phyloP scores from a whole-genome alignment of 2,797 vertebrate species.

The Urophycis tenuis region DNA sequence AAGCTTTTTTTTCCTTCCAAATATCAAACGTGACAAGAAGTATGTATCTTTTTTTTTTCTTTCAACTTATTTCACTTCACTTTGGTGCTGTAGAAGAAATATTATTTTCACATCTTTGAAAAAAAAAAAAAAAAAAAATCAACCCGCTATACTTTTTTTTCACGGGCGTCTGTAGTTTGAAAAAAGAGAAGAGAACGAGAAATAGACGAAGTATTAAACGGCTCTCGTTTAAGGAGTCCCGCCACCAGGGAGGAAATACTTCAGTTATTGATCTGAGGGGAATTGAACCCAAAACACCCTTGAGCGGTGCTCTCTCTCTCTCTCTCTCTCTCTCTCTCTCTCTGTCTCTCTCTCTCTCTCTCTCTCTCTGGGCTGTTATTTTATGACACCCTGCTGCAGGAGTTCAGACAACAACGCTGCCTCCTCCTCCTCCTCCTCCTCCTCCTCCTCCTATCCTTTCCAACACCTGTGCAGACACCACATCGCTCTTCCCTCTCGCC shows the following conservation, averaged over 20 bases:
- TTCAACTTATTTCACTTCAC: neutral
- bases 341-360: too few relatives aligned
- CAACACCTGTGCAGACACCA: neutral
- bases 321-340: too few relatives aligned
- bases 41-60: neutral
- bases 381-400: constrained; percentile 5
- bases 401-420: neutral
- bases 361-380: constrained; percentile 30
- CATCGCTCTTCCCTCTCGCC: neutral
- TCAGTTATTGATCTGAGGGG: constrained; percentile 33
- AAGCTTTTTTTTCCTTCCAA: neutral
- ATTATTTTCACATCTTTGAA: constrained; percentile 15
- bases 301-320: constrained; percentile 15
- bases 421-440: neutral
- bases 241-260: constrained; percentile 39
- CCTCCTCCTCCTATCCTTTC: too few relatives aligned
- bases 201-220: constrained; percentile 26
- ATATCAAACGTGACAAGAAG: neutral
- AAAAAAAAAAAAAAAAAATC: neutral
- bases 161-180: constrained; percentile 35
- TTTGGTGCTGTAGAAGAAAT: neutral
- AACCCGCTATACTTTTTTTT: constrained; percentile 41
- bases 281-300: constrained; percentile 21
- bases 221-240: constrained; percentile 21
- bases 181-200: constrained; percentile 39